These are phyloP conservation scores for Eidolon helvum DNA, from an alignment of 2,113 vertebrate genomes.

Conservation along the genomic window DNA sequence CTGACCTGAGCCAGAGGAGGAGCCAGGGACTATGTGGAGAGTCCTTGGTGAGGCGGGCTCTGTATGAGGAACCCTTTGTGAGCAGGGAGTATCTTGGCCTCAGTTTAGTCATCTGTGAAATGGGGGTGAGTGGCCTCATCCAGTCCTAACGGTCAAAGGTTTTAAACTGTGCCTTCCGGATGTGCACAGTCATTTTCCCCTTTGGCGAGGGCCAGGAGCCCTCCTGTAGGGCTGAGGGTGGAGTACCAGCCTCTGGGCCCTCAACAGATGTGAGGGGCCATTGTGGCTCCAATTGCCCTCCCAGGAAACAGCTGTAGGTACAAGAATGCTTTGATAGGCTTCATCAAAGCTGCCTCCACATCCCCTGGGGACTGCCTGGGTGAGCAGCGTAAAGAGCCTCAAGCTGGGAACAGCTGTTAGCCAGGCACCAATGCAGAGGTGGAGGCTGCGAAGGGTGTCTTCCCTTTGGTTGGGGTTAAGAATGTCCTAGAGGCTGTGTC, in stretches of 20 bases:
- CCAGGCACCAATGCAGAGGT: background rate
- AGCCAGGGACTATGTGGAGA: background rate
- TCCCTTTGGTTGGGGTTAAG: background rate
- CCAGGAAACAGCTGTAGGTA: constrained; percentile 24
- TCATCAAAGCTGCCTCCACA: constrained; percentile 35
- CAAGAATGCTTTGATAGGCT: constrained; percentile 49
- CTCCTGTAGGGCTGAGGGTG: background rate
- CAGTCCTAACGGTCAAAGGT: background rate
- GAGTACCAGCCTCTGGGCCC: background rate
- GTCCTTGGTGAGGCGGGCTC: background rate
- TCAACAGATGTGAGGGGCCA: background rate
- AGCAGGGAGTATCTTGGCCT: background rate
- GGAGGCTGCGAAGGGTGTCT: background rate
- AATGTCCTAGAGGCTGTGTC: background rate
- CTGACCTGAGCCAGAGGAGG: background rate
- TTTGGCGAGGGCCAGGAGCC: background rate
- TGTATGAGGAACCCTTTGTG: background rate
- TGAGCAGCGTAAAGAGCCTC: background rate
- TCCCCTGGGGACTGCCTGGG: background rate
- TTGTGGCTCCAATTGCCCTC: background rate
- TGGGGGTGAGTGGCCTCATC: background rate
- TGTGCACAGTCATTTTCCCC: background rate
- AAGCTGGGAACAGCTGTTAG: constrained; percentile 27
- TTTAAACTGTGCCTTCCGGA: background rate
- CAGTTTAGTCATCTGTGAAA: background rate